Base-by-base conservation (phyloP, 2,888 invertebrate species). In the Parapristionchus giblindavisi region DNA sequence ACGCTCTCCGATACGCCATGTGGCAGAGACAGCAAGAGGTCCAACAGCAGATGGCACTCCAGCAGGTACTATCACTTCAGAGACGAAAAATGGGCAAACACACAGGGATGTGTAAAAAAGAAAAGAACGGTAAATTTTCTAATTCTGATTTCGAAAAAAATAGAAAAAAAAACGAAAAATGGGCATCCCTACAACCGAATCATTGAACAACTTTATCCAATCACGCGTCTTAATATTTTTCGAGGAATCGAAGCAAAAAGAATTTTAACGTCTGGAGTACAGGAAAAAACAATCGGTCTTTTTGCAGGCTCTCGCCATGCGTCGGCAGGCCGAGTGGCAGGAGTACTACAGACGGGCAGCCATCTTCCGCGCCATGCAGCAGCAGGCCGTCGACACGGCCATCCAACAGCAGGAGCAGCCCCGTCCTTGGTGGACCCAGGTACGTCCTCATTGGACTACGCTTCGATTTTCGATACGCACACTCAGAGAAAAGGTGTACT, bases 321-420 rank as follows among this genome's bases (percentile, higher is more conserved):
- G 43, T 36, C 70, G 70, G 36, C 70, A 70, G 70, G 54, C 36
- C 14, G 54, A 70, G 54, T 70, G 70, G 70, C 70, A 70, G 54
- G 70, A 70, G 54, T 70, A 70, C 70, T 54, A 36, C 54, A 34
- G 70, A 24, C 70, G 70, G 17, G 70, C 43, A 5, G 70, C 70
- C 38, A 38, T 70, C 38, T 34, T 38, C 1, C 38, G 70, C 48
- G 21, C 11, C 21, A 70, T 70, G 54, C 36, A 54, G 70, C 48
- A 66, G 65, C 48, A 66, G 51, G 29, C 11, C 17, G n/a, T 6
- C 21, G 24, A 17, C 11, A 24, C 27, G 40, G 38, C 27, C 38
- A n/a, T 61, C 17, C 24, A 29, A 36, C 38, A 36, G 29, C 48
- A 51, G 66, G 48, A 66, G 66, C 66, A 66, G 48, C 70, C 70